Evolutionary conservation across 1,140 invertebrate species (phyloP), one percentile per base, ranked within the genome.

Genomic region (Scaptodrosophila lebanonensis): DNA sequence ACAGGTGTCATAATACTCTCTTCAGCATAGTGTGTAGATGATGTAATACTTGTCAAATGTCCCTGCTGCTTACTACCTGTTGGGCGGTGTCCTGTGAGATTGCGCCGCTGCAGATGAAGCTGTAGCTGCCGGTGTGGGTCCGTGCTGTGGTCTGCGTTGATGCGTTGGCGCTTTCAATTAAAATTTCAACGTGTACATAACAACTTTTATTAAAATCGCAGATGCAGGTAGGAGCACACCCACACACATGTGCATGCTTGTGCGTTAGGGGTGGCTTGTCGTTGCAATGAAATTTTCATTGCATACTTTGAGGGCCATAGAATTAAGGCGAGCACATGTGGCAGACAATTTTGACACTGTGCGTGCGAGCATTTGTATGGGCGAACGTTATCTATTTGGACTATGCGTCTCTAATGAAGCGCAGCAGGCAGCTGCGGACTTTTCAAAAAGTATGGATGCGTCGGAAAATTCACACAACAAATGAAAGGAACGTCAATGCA

Each of bases 141-240:
- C 15, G 32, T 13, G 11, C 50, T 16, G 40, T 27, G 50, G 27
- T 54, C 35, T 53, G 54, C 50, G 66, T 70, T 64, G 42, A 68
- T 17, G 42, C 22, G 69, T 59, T 69, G 65, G 75, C 56, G 59
- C 75, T 82, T 79, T 79, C 75, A 79, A 79, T 79, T 79, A 82
- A 79, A 79, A 82, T 79, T 79, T 69, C 75, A 79, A 70, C 75
- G 75, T 69, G 60, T 69, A 82, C 69, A 69, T 75, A 82, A 82
- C 75, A 82, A 79, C 57, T 79, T 79, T 79, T 79, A 79, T 79
- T 82, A 76, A 79, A 79, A 79, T 79, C 70, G 82, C 75, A 69
- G 66, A 75, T 75, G 75, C 75, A 79, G 53, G 33, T 61, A 82
- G 64, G 40, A 66, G 66, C 56, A 49, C 38, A 56, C 51, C 69